Base-by-base conservation (phyloP, 64 coral and sea anemone species). In the Porites australiensis region DNA sequence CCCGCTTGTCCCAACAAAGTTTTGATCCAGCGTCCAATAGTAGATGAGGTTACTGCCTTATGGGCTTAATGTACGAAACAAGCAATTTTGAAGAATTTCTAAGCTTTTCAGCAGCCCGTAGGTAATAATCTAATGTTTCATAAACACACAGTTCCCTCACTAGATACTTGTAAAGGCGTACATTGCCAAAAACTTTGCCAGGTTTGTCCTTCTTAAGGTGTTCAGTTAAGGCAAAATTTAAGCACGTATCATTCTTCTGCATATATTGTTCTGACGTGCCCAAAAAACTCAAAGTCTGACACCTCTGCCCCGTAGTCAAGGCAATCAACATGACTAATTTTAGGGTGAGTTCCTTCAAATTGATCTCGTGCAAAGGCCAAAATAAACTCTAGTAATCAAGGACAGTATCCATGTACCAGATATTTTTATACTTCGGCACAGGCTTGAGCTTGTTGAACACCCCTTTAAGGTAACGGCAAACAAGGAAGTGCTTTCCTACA, bases 21-120 rank as follows among this genome's bases (percentile, higher is more conserved):
- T 60, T 87, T 95, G 12, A 95, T 85, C 89, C 88, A 95, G 6
- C 94, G 60, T 9, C 87, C 94, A 69, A 91, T 87, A 46, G 88
- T 87, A 46, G 77, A 48, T 67, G 88, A 50, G 60, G 71, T 79
- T 22, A 95, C 94, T 49, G 81, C 64, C 14, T 46, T 65, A 87
- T 79, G 66, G 94, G 94, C 27, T 95, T 95, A 27, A 93, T 79
- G 53, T 72, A 87, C 43, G 83, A 80, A 45, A 87, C 74, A 87
- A 93, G 75, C 21, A 93, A 79, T 70, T 60, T 93, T 4, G 83
- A 79, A 55, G 74, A 87, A 69, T 58, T 64, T 49, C 82, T 86
- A 7, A 86, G n/a, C 0, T 78, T 85, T 37, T 22, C 14, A 64
- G 91, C 80, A 43, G 37, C 64, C 16, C 20, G 23, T 12, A 93